Evolutionary conservation across 1,140 invertebrate genomes (phyloP), one percentile per base, ranked within the genome.

Genomic region (Nasonia vitripennis): DNA sequence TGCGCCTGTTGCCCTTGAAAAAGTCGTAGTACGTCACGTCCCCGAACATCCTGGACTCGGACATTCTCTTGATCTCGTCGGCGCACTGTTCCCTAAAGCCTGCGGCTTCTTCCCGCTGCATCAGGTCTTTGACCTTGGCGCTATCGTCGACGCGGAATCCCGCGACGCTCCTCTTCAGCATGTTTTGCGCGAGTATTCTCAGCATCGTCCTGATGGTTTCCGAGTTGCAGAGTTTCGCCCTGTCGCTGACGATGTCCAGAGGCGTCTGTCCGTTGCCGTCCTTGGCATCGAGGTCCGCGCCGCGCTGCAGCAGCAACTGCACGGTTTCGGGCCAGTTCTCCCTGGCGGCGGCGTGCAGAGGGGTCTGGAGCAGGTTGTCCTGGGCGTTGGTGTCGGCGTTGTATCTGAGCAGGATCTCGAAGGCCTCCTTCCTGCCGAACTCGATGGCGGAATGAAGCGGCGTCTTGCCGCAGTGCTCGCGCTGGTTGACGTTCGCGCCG

Each of bases 391-490:
- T 31, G n/a, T 86, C 71, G 62, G 78, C 80, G 27, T 80, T 70
- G 17, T 31, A 0, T 0, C 7, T 34, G 0, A 85, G 77, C 14
- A 85, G 68, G 6, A 78, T 6, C 12, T 81, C 70, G 23, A 75
- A 62, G 4, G 27, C 71, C 14, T 51, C 67, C 27, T 70, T n/a
- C 11, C 62, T 17, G 1, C 55, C 68, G 10, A 20, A 34, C 67
- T 81, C 85, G 27, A 78, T 67, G 31, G 79, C 79, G 1, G 45
- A 62, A 77, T 86, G 85, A 14, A 86, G 41, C 2, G 85, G 20
- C 14, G 85, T 86, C 20, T 74, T 55, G 20, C 85, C 85, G n/a
- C 12, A 27, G 23, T 2, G 9, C 11, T 79, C 75, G 48, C 23
- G 20, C 0, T 27, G 45, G 74, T 86, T 71, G 3, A 80, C 70